phyloP scores from a whole-genome alignment of 2,888 invertebrate species.

The Rhagophthalmus giganteus region DNA sequence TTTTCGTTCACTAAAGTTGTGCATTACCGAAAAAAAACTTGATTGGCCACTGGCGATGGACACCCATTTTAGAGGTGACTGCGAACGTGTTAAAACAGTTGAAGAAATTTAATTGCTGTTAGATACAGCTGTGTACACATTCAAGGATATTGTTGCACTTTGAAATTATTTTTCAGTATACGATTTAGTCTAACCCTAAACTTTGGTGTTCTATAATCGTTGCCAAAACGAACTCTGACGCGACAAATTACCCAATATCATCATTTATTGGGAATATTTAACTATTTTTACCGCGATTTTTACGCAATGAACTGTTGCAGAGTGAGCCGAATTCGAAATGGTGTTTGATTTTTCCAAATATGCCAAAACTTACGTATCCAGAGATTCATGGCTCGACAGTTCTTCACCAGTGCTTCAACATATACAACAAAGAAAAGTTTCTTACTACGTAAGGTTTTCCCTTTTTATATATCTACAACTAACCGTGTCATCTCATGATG shows the following conservation, averaged over 20 bases:
- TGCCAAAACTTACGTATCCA: conserved; percentile 22
- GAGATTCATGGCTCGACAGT: conserved; percentile 3
- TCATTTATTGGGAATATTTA: neutral
- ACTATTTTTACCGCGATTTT: conserved; percentile 2
- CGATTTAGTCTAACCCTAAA: conserved; percentile 14
- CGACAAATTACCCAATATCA: conserved; percentile 7
- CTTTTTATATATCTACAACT: conserved; percentile 1
- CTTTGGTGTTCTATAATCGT: conserved; percentile 13
- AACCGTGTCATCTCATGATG: neutral
- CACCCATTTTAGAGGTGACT: conserved; percentile 3
- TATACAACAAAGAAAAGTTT: conserved; percentile 15
- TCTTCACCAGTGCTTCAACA: conserved; percentile 12
- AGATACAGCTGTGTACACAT: conserved; percentile 20
- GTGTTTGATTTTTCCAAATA: conserved; percentile 29
- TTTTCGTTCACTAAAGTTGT: neutral
- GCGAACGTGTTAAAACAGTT: conserved; percentile 20
- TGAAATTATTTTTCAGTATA: conserved; percentile 27
- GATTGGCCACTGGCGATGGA: too few relatives aligned
- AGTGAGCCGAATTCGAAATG: conserved; percentile 23
- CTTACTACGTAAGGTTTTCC: conserved; percentile 20
- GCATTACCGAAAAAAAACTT: neutral
- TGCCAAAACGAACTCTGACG: conserved; percentile 4
- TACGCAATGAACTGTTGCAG: conserved; percentile 11
- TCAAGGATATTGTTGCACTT: conserved; percentile 25
- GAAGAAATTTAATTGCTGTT: conserved; percentile 20